Conservation (phyloP, 2,888 invertebrate species). For the Phortica magna region DNA sequence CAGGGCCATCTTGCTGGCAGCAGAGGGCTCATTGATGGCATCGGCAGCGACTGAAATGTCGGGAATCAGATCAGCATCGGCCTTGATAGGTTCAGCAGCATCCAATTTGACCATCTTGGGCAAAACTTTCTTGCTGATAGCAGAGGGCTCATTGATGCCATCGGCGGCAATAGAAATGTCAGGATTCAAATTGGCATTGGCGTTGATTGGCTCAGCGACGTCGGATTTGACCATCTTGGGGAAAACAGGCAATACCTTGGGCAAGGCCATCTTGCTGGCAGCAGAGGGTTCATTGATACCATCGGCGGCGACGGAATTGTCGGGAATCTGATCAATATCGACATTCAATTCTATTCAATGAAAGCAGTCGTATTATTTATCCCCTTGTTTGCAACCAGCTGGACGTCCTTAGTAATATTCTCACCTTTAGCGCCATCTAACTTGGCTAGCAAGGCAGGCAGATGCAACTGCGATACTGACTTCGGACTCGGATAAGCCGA, state of each 20-base stretch:
- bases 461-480: background rate
- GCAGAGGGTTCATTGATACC: slow-evolving; percentile 6
- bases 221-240: slow-evolving; percentile 48
- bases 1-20: background rate
- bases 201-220: slow-evolving; percentile 28
- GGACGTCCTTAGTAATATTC: background rate
- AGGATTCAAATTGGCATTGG: slow-evolving; percentile 45
- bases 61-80: slow-evolving; percentile 7
- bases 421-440: background rate
- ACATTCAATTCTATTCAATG: slow-evolving; percentile 18
- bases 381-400: slow-evolving; percentile 27
- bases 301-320: slow-evolving; percentile 45
- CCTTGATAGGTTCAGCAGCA: background rate
- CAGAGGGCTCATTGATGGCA: background rate
- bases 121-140: background rate
- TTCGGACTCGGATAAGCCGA: slow-evolving; percentile 8
- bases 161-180: slow-evolving; percentile 47
- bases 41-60: slow-evolving; percentile 23
- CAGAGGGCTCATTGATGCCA: slow-evolving; percentile 14
- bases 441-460: background rate
- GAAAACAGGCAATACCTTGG: background rate
- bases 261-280: background rate
- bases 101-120: background rate
- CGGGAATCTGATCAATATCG: slow-evolving; percentile 46
- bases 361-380: background rate